Evolutionary conservation across 2,888 invertebrate genomes (phyloP).

Genomic region (Neocrepidodera transversa): DNA sequence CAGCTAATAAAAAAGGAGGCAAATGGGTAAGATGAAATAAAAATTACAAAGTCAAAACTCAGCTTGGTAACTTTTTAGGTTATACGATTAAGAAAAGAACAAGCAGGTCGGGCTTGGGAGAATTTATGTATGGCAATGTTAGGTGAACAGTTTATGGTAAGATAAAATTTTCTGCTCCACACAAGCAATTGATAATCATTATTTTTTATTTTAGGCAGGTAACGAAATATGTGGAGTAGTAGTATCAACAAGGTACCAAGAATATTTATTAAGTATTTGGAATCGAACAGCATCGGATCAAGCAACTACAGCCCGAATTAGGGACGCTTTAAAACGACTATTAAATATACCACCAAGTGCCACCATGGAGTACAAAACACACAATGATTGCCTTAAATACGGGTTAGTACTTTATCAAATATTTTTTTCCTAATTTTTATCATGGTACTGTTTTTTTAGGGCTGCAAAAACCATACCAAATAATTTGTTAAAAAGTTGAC

Average conservation of each 20-base stretch:
- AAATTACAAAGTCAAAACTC: neutral
- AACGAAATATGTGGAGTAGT: constrained; percentile 98
- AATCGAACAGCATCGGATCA: constrained; percentile 93
- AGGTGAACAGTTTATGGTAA: constrained; percentile 93
- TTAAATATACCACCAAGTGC: constrained; percentile 92
- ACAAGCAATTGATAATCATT: too few species aligned
- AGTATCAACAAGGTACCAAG: constrained; percentile 93
- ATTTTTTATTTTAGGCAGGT: constrained; percentile 72
- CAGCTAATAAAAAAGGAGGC: constrained; percentile 94
- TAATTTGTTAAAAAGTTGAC: constrained; percentile 57
- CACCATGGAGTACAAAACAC: constrained; percentile 93
- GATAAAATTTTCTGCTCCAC: neutral
- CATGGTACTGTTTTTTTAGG: constrained; percentile 47
- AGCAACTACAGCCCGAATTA: constrained; percentile 86
- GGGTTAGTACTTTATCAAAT: constrained; percentile 45
- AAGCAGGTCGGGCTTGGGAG: constrained; percentile 97
- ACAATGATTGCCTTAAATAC: constrained; percentile 82
- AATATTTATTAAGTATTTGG: constrained; percentile 97
- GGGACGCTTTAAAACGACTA: constrained; percentile 93
- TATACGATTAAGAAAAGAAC: constrained; percentile 90
- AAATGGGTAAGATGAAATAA: constrained; percentile 81
- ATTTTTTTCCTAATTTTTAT: neutral
- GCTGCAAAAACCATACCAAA: constrained; percentile 56
- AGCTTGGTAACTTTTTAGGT: constrained; percentile 56
- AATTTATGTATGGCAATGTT: constrained; percentile 98